Evolutionary conservation across 2,113 vertebrate genomes (phyloP).

Genomic region (Hyperopisus bebe): DNA sequence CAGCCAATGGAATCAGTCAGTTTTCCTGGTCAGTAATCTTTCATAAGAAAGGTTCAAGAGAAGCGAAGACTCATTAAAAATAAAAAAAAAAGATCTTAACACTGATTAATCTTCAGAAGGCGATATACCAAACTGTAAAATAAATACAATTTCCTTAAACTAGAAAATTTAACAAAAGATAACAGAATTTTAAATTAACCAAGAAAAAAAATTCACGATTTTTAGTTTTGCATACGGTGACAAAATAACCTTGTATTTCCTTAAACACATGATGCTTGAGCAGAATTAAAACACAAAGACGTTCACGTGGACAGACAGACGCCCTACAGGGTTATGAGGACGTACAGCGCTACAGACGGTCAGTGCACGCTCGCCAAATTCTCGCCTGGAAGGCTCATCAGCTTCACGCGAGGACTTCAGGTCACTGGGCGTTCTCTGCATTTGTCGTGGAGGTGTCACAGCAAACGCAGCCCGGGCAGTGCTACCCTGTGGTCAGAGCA

Average conservation of each 20-base stretch:
- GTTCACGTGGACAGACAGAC: not conserved
- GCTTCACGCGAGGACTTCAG: constrained; percentile 32
- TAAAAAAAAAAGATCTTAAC: constrained; percentile 46
- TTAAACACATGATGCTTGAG: constrained; percentile 43
- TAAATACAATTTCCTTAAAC: constrained; percentile 63
- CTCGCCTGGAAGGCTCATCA: constrained; percentile 24
- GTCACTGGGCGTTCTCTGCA: not conserved
- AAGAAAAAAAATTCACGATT: constrained; percentile 55
- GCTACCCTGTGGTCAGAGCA: not conserved
- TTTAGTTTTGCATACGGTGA: constrained; percentile 58
- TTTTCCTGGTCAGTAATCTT: constrained; percentile 42
- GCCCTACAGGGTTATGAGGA: constrained; percentile 24
- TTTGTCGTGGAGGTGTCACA: not conserved
- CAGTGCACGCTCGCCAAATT: constrained; percentile 48
- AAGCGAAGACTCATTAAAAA: constrained; percentile 33
- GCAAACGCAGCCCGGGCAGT: not conserved
- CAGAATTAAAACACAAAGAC: constrained; percentile 34
- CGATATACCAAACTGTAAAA: constrained; percentile 57
- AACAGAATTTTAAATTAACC: constrained; percentile 70
- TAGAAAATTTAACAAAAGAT: constrained; percentile 48
- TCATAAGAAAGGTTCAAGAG: constrained; percentile 37
- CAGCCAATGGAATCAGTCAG: constrained; percentile 47
- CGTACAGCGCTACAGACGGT: constrained; percentile 46
- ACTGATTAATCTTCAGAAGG: constrained; percentile 51
- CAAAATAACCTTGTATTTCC: constrained; percentile 46